Percentiles rank a stretch among this genome's conserved stretches.
Evolutionary conservation across 2,797 vertebrate genomes (phyloP).

Genomic region (Anguilla megastoma): DNA sequence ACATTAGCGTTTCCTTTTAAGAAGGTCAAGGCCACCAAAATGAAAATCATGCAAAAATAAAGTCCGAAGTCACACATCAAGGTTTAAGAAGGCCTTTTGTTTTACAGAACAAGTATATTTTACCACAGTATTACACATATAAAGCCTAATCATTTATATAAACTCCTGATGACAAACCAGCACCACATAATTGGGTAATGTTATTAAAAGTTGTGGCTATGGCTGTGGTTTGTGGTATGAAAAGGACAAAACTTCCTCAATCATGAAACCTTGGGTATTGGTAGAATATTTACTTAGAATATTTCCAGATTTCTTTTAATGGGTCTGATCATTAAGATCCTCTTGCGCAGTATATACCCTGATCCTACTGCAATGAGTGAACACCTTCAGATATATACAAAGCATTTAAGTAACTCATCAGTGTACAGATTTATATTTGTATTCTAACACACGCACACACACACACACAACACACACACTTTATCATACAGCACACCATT

Average conservation of each 20-base stretch:
- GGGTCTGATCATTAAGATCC: neutral
- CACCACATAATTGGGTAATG: neutral
- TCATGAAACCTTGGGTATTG: neutral
- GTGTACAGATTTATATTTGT: neutral
- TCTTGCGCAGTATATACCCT: neutral
- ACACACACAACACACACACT: neutral
- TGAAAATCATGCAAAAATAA: neutral
- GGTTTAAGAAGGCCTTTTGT: slow-evolving; percentile 20
- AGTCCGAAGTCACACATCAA: slow-evolving; percentile 27
- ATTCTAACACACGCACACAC: slow-evolving; percentile 19
- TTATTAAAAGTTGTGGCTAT: neutral
- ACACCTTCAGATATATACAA: neutral
- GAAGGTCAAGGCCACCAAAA: neutral
- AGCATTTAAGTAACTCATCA: neutral
- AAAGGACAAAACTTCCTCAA: neutral
- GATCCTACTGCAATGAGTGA: neutral
- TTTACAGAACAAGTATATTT: neutral
- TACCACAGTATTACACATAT: neutral
- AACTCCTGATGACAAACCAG: neutral
- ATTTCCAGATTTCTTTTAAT: neutral
- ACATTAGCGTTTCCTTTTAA: neutral
- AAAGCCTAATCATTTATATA: neutral
- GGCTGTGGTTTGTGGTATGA: neutral
- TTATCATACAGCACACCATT: neutral
- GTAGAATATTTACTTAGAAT: neutral